Percentiles rank a stretch among this genome's conserved stretches.
Evolutionary conservation across 1,140 invertebrate genomes (phyloP).

Genomic region (Diachasma alloeum): DNA sequence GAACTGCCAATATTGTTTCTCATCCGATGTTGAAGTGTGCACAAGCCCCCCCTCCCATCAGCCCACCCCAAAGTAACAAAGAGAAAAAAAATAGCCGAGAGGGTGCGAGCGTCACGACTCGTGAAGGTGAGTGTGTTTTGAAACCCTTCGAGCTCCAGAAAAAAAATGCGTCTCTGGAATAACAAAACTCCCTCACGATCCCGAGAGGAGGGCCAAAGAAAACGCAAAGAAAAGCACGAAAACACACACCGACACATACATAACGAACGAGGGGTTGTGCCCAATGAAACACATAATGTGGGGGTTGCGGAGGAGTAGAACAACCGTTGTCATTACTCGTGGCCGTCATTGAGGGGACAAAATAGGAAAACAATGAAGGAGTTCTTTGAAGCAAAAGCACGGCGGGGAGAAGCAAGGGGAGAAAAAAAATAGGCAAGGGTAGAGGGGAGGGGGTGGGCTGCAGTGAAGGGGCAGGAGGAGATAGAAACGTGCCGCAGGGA

Average conservation of each 20-base stretch:
- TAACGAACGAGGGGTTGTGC: background rate
- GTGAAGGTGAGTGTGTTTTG: background rate
- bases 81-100: background rate
- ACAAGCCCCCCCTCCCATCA: background rate
- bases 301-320: background rate
- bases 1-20: background rate
- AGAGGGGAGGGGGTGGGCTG: too few relatives aligned
- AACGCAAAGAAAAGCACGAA: background rate
- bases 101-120: background rate
- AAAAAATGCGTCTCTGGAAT: background rate
- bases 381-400: background rate
- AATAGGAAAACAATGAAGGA: background rate
- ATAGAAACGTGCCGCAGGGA: too few relatives aligned
- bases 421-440: too few relatives aligned
- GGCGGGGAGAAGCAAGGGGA: too few relatives aligned
- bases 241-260: background rate
- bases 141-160: background rate
- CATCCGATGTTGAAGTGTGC: background rate
- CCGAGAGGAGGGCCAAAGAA: background rate
- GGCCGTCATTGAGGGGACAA: constrained; percentile 7
- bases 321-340: background rate
- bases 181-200: background rate
- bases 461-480: too few relatives aligned
- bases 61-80: background rate
- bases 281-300: background rate